These are phyloP conservation scores for Chloropsis cyanopogon DNA, from an alignment of 2,113 vertebrate genomes.

Conservation along the genomic window DNA sequence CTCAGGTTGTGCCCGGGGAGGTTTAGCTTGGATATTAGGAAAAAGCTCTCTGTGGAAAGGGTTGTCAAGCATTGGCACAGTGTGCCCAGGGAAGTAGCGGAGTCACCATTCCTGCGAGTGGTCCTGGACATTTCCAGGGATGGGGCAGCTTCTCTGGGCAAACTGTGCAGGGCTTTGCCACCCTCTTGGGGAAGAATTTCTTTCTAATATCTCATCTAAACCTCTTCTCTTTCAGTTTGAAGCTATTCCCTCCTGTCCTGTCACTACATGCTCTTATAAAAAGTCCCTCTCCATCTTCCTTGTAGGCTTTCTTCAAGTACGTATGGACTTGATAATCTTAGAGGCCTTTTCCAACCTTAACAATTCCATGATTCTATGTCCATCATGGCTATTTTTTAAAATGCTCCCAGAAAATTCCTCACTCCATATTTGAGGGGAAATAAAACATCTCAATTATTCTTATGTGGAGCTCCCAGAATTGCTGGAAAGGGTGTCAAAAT, in stretches of 20 bases:
- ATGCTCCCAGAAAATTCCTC: background rate
- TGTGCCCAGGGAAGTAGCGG: background rate
- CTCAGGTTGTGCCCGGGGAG: background rate
- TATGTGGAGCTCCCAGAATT: rapidly evolving
- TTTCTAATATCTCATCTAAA: background rate
- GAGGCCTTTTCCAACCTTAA: background rate
- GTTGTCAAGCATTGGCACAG: background rate
- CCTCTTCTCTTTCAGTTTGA: background rate
- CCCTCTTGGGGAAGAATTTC: background rate
- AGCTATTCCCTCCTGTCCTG: background rate
- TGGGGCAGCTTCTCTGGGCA: background rate
- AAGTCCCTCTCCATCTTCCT: background rate
- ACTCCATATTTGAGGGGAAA: background rate
- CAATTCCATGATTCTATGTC: background rate
- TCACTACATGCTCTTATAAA: background rate
- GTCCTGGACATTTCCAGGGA: background rate
- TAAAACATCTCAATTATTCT: background rate
- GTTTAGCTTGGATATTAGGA: background rate
- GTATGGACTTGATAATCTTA: background rate
- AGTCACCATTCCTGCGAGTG: background rate
- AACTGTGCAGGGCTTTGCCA: rapidly evolving
- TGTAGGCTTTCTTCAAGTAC: background rate
- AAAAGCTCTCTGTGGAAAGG: background rate
- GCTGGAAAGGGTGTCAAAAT: background rate
- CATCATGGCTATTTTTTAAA: rapidly evolving